Base-by-base conservation (phyloP, 2,888 invertebrate genomes). In the Pedicia rivosa region DNA sequence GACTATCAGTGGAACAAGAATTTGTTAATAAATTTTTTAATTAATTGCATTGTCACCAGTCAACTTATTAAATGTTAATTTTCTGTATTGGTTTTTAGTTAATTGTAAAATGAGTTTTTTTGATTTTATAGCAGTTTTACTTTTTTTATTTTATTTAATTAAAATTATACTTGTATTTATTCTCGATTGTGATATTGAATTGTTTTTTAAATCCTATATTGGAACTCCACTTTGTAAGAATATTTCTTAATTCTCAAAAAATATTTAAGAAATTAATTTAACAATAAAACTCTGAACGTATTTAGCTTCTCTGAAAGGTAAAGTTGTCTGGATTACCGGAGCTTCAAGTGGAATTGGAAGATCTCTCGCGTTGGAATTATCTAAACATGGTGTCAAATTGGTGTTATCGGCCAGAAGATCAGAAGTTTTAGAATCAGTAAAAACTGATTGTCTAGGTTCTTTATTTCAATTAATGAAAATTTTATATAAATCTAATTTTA, bases 311-410 rank as follows among this genome's bases (percentile, higher is more conserved):
- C 55, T 78, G 36, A 58, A 62, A 29, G 74, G 74, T 1, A 74
- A 82, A 56, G 81, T 84, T 4, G 72, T 83, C 2, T 87, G 86
- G 77, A 74, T 87, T 45, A 82, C 81, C 2, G 86, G 86, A 28
- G 81, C 84, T 1, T 84, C 84, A 0, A 79, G 80, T 60, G 86
- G 86, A 10, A 84, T 87, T 42, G 86, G 86, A 3, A 78, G 80
- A 57, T 57, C 68, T 43, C 59, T 81, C 32, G 81, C 83, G 0
- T 65, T 78, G 43, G 67, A 68, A 14, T 57, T 82, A 35, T 77
- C 82, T 1, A 67, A 66, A 48, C 62, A 65, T 49, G 75, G 75
- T 5, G 76, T 73, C 3, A 74, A 72, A 52, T 51, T 84, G 28
- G 68, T 75, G 5, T 49, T 84, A 4, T 70, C 79, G 7, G 78